Percentiles rank a stretch among this genome's conserved stretches.
Evolutionary conservation across 2,113 vertebrate genomes (phyloP).

Genomic region (Acrocephalus arundinaceus): DNA sequence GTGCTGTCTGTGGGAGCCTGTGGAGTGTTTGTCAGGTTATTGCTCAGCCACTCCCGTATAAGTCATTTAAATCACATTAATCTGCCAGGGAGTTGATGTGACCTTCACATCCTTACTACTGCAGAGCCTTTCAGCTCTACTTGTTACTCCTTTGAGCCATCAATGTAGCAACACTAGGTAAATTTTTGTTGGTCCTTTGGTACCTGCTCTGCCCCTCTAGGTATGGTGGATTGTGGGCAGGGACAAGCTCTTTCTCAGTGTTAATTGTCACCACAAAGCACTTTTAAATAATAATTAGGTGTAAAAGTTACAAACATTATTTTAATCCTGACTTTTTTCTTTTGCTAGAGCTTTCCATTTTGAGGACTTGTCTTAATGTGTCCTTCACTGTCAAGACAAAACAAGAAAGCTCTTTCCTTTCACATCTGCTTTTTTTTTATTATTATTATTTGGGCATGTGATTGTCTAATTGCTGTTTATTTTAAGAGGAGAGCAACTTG

Average conservation of each 20-base stretch:
- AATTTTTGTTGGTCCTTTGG: background rate
- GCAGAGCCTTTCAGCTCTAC: background rate
- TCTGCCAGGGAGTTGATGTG: background rate
- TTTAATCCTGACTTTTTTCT: background rate
- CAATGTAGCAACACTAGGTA: background rate
- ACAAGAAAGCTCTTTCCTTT: background rate
- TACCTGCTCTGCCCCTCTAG: background rate
- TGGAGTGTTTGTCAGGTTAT: background rate
- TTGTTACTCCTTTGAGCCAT: background rate
- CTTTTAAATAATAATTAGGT: background rate
- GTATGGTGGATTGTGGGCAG: background rate
- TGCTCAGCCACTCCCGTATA: background rate
- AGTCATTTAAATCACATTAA: conserved; percentile 10
- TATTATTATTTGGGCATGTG: background rate
- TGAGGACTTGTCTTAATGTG: background rate
- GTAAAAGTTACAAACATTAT: background rate
- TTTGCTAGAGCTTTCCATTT: background rate
- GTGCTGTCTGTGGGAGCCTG: background rate
- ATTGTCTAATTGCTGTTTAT: background rate
- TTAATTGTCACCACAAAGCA: background rate
- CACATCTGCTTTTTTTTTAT: background rate
- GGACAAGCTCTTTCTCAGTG: background rate
- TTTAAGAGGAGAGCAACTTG: background rate
- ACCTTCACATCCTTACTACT: background rate
- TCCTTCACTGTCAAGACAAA: background rate